Evolutionary conservation across 2,888 invertebrate genomes (phyloP), one percentile per base, ranked within the genome.

Genomic region (Aphidius colemani): DNA sequence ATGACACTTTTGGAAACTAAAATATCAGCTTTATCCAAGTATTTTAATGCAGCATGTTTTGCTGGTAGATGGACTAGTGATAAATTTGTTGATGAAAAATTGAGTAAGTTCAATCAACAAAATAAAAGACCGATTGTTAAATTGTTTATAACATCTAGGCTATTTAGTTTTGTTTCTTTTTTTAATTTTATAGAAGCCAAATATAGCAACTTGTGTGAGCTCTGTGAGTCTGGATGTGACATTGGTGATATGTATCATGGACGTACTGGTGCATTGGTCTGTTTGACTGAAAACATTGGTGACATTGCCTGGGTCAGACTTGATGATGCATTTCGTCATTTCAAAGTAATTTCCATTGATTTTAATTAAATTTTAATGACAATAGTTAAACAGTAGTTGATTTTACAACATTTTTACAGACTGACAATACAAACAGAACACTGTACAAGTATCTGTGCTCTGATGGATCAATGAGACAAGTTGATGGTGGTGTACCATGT

Each of bases 61-160:
- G 92, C 96, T 0, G 96, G 96, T 0, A 87, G 89, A 0, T 95
- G 94, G 94, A 88, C 91, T 0, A 9, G n/a, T 0, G 90, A 94
- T 76, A 79, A 83, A 0, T 71, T 78, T 0, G 83, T 89, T 41
- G 92, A 94, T 72, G 79, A 81, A 3, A 79, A 87, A 71, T 82
- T 94, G 0, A 94, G 92, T 92, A 77, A 86, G 87, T 85, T 64
- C 10, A 3, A 13, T 65, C 44, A 40, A 41, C 8, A 41, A 13
- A 46, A 13, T 8, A 53, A 48, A 39, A 11, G 10, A 13, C 55
- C 18, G 3, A 40, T 43, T 40, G 30, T 6, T n/a, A 2, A 43
- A 39, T 44, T 10, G 9, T 13, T n/a, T 11, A n/a, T 30, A 40
- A 50, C 51, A 44, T 7, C 46, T 6, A 41, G 53, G 55, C 53